Conservation (phyloP, 2,888 invertebrate species). For the Microctonus aethiopoides region DNA sequence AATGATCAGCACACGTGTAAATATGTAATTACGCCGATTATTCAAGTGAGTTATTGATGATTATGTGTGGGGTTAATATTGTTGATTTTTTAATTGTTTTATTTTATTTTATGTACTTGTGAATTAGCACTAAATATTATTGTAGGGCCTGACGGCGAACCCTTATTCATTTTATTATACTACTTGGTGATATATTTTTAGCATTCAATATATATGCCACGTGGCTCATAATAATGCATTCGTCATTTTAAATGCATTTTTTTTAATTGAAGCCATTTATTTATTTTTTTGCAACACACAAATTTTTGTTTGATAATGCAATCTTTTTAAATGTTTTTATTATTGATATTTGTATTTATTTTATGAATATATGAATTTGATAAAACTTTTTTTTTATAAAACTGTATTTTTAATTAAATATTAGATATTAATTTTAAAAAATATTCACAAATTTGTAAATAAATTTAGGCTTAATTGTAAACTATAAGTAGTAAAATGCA, state of each 20-base stretch:
- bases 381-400: no score
- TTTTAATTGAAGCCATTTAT: no score
- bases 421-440: background rate
- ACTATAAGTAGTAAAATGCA: background rate
- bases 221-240: background rate
- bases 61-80: no score
- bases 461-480: background rate
- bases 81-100: background rate
- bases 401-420: background rate
- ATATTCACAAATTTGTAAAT: background rate
- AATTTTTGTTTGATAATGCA: no score
- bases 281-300: background rate
- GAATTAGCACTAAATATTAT: background rate
- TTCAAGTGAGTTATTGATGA: background rate
- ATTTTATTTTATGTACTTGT: background rate
- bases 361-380: no score
- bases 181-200: slow-evolving; percentile 8
- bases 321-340: no score
- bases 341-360: background rate
- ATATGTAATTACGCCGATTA: background rate
- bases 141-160: slow-evolving; percentile 42
- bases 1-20: background rate
- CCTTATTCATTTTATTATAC: slow-evolving; percentile 39
- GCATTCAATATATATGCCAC: background rate
- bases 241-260: background rate